A percentile compares a stretch with the other conserved stretches of the same genome.
Conservation (phyloP, 2,888 invertebrate genomes). For the Drosophila seclusa region DNA sequence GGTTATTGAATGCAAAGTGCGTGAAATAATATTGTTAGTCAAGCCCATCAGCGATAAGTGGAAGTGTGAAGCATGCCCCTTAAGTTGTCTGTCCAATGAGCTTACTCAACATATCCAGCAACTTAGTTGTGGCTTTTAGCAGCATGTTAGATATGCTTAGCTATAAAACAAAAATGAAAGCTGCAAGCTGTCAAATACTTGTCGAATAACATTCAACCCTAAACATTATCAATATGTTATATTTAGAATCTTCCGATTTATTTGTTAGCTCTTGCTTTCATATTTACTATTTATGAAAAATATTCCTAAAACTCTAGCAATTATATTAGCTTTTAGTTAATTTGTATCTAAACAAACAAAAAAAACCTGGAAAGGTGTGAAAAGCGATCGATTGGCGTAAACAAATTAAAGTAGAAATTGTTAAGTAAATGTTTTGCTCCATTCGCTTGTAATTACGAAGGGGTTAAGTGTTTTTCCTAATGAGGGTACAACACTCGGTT, state of each 20-base stretch:
- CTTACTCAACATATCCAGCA: neutral
- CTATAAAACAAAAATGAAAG: neutral
- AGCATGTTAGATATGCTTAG: neutral
- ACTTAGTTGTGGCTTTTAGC: neutral
- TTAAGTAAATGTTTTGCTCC: constrained; percentile 8
- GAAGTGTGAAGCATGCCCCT: constrained; percentile 25
- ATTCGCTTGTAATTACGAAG: constrained; percentile 18
- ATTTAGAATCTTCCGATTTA: neutral
- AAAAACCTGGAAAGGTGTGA: constrained; percentile 11
- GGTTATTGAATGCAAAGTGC: constrained; percentile 44
- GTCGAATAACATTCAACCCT: neutral
- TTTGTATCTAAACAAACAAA: neutral
- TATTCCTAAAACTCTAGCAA: neutral
- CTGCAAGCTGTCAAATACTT: neutral
- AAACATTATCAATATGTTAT: neutral
- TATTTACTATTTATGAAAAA: neutral
- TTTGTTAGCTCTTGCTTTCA: neutral
- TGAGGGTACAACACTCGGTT: constrained; percentile 7
- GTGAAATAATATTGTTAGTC: constrained; percentile 39
- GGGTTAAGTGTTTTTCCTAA: constrained; percentile 29
- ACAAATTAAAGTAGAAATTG: constrained; percentile 8
- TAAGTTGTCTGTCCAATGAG: neutral
- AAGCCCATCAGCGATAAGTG: constrained; percentile 30
- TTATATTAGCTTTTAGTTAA: neutral
- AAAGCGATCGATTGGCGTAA: constrained; percentile 22